A percentile compares a stretch with the other conserved stretches of the same genome.
phyloP scores from a whole-genome alignment of 2,113 vertebrate genomes.

The Colius striatus region DNA sequence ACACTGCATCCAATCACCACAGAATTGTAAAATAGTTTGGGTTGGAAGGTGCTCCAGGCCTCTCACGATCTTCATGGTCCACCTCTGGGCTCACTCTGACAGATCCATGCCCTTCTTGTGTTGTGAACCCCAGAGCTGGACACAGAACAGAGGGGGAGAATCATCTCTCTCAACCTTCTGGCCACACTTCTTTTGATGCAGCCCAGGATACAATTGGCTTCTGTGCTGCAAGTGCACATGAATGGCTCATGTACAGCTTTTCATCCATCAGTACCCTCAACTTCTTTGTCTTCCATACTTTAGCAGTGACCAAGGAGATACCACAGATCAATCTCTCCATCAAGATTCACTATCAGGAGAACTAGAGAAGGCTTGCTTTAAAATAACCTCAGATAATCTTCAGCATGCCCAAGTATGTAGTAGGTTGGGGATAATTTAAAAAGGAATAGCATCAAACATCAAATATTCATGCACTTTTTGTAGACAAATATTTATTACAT shows the following conservation, averaged over 20 bases:
- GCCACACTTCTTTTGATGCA: not conserved
- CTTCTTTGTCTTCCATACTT: not conserved
- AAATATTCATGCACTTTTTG: not conserved
- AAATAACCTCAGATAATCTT: not conserved
- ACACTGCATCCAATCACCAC: not conserved
- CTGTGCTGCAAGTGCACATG: not conserved
- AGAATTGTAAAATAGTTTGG: not conserved
- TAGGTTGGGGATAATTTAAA: not conserved
- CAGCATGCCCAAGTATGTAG: not conserved
- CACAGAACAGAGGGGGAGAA: rapidly evolving
- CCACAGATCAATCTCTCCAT: not conserved
- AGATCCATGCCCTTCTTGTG: not conserved
- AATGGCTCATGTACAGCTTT: not conserved
- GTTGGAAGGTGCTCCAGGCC: not conserved
- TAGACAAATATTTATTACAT: not conserved
- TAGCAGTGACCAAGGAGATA: not conserved
- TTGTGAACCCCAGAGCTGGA: not conserved
- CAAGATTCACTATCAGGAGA: not conserved
- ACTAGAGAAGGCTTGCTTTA: not conserved
- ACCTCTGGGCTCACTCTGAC: not conserved
- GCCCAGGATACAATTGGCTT: not conserved
- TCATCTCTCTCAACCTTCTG: not conserved
- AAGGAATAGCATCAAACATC: not conserved
- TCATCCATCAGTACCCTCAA: not conserved
- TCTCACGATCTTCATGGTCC: not conserved